phyloP scores from a whole-genome alignment of 2,113 vertebrate genomes.

The Platichthys stellatus region DNA sequence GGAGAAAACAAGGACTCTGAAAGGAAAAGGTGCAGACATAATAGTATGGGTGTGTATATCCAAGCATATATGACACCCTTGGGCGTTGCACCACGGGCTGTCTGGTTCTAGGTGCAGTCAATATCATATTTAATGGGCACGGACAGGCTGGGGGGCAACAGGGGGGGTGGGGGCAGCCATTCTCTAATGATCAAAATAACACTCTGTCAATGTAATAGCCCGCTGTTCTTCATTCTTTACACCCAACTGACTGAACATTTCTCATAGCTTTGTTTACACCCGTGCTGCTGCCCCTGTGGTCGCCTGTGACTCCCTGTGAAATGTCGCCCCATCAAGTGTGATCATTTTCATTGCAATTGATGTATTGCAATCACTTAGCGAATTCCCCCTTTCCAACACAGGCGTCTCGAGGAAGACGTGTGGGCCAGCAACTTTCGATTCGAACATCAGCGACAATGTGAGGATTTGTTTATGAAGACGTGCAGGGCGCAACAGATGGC shows the following conservation, averaged over 20 bases:
- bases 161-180: conserved; percentile 37
- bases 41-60: conserved; percentile 8
- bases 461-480: conserved; percentile 64
- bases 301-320: conserved; percentile 43
- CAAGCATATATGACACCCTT: conserved; percentile 27
- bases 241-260: conserved; percentile 51
- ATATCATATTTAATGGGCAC: conserved; percentile 70
- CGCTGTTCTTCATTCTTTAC: conserved; percentile 54
- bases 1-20: not conserved
- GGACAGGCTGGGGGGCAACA: conserved; percentile 47
- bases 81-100: conserved; percentile 31
- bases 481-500: conserved; percentile 78
- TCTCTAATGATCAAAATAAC: conserved; percentile 70
- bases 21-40: not conserved
- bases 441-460: conserved; percentile 35
- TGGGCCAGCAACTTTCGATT: conserved; percentile 30
- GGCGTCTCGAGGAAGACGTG: conserved; percentile 18
- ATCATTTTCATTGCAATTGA: conserved; percentile 57
- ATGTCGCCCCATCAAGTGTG: conserved; percentile 33
- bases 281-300: conserved; percentile 42
- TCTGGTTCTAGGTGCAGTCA: conserved; percentile 44
- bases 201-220: conserved; percentile 72
- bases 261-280: conserved; percentile 55
- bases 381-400: conserved; percentile 3
- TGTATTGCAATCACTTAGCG: conserved; percentile 48